Base-by-base conservation (phyloP, 1,140 invertebrate species). In the Oryzaephilus surinamensis region DNA sequence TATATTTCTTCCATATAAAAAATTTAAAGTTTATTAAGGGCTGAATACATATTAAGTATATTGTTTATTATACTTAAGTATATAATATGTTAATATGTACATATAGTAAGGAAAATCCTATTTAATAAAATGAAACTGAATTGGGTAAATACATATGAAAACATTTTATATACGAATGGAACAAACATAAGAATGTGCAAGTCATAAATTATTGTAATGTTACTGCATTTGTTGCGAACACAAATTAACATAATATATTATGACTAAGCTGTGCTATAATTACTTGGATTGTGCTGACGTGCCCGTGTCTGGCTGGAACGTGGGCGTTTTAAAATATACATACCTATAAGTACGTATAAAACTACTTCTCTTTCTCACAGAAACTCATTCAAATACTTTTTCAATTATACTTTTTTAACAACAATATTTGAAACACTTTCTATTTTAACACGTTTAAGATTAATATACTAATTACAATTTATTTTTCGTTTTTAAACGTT, bases 221-320 rank as follows among this genome's bases (percentile, higher is more conserved):
- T 49, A 32, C 31, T 31, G 38, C 38, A 45, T 44, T 51, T 54
- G 38, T 47, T 48, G 45, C 44, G 28, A 48, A 47, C 43, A 46
- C 42, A 52, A 49, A 52, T 52, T 52, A 52, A 52, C 50, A 52
- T 52, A 52, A 52, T 52, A 52, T 52, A 52, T 52, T 52, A 50
- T 52, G 50, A 52, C 44, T 52, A 47, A 50, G 47, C 45, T 45
- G 47, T 41, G 41, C 45, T 46, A 49, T 50, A 52, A 52, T 52
- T 50, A 52, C 37, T 37, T 43, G 44, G 44, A 50, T 50, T 52
- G 44, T 37, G 43, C 47, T 52, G 50, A 47, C 47, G 40, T 45
- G 45, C 38, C 45, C 40, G 31, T 42, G 27, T 43, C 33, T 35
- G 37, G 13, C 20, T 32, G 14, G 13, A 13, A 26, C 24, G 35